phyloP scores from a whole-genome alignment of 2,888 invertebrate species.

The Sphaerophoria taeniata region DNA sequence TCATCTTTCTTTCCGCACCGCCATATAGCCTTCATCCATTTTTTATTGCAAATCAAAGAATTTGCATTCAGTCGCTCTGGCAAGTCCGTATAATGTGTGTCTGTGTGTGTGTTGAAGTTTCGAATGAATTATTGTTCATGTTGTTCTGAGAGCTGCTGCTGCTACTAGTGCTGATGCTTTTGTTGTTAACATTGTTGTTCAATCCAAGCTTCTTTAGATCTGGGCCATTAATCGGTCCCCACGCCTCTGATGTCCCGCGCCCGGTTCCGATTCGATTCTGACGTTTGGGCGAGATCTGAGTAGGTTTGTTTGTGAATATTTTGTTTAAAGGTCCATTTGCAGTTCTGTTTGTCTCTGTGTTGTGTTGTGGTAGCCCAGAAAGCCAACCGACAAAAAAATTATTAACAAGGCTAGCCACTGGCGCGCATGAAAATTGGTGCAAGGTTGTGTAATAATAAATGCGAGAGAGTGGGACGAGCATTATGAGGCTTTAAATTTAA shows the following conservation, averaged over 20 bases:
- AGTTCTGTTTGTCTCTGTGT: slow-evolving; percentile 27
- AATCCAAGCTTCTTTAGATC: slow-evolving; percentile 52
- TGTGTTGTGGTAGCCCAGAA: slow-evolving; percentile 61
- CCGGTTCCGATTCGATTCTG: slow-evolving; percentile 21
- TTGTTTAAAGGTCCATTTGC: slow-evolving; percentile 54
- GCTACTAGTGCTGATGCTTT: neutral
- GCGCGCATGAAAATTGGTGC: slow-evolving; percentile 64
- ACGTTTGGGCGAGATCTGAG: slow-evolving; percentile 62
- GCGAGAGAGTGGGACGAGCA: slow-evolving; percentile 35
- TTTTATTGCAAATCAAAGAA: slow-evolving; percentile 57
- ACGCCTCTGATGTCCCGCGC: neutral
- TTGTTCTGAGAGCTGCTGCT: slow-evolving; percentile 33
- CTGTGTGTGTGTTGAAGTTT: slow-evolving; percentile 53
- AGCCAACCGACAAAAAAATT: slow-evolving; percentile 22
- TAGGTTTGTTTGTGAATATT: slow-evolving; percentile 55
- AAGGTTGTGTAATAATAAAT: slow-evolving; percentile 60
- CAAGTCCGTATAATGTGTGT: slow-evolving; percentile 45
- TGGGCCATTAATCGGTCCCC: slow-evolving; percentile 52
- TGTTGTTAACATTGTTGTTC: neutral
- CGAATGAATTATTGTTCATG: slow-evolving; percentile 62
- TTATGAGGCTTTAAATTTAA: slow-evolving; percentile 61
- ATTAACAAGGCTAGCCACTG: slow-evolving; percentile 43
- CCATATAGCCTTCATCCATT: neutral
- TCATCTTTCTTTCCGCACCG: slow-evolving; percentile 1
- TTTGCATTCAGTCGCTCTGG: slow-evolving; percentile 49